These are phyloP conservation scores for Eonycteris spelaea DNA, from an alignment of 2,113 vertebrate species.

Conservation along the genomic window DNA sequence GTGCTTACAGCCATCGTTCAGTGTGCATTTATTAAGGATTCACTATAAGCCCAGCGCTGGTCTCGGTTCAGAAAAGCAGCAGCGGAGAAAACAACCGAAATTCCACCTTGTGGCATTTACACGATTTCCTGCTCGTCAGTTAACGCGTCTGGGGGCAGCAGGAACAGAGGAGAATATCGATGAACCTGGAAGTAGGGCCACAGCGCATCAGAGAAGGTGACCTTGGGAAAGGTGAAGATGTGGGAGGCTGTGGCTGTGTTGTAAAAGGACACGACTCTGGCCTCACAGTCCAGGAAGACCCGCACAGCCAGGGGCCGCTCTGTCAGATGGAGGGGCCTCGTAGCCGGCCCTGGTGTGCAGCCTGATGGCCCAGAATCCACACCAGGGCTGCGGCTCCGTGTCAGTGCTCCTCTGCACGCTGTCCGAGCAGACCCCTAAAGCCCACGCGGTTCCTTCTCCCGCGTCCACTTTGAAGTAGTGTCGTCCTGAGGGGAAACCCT, in stretches of 20 bases:
- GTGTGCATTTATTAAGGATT: background rate
- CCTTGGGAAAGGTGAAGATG: conserved; percentile 53
- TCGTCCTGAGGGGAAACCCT: conserved; percentile 58
- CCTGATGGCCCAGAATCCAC: conserved; percentile 52
- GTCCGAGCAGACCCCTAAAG: conserved; percentile 46
- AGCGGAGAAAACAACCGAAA: background rate
- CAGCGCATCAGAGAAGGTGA: conserved; percentile 5
- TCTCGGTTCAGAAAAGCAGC: background rate
- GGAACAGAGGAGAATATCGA: conserved; percentile 28
- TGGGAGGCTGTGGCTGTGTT: conserved; percentile 12
- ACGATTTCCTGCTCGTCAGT: background rate
- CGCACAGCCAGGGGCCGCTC: conserved; percentile 29
- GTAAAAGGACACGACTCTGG: conserved; percentile 45
- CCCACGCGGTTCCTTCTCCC: conserved; percentile 53
- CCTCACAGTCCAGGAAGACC: conserved; percentile 37
- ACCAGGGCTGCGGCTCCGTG: background rate
- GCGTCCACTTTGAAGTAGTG: conserved; percentile 67
- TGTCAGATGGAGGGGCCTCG: background rate
- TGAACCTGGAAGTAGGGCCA: conserved; percentile 50
- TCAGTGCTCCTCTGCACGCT: background rate
- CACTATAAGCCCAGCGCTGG: background rate
- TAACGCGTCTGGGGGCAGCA: background rate
- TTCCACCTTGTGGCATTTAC: background rate
- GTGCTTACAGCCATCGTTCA: background rate
- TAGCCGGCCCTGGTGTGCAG: background rate